Base-by-base conservation (phyloP, 1,140 invertebrate genomes). In the Panagrolaimus sp. region DNA sequence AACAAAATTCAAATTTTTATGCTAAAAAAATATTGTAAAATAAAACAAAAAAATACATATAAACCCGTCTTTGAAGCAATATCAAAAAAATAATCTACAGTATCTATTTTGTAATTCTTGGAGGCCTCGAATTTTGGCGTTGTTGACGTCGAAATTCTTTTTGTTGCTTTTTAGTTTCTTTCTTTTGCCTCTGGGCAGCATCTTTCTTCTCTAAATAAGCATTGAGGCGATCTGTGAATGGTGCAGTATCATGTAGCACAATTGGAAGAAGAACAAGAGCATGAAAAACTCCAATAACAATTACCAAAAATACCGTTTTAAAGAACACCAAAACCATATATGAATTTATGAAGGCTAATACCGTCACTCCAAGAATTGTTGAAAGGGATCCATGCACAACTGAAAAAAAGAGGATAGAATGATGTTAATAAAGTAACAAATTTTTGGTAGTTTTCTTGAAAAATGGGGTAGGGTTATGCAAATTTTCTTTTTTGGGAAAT, bases 311-410 rank as follows among this genome's bases (percentile, higher is more conserved):
- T 72, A 86, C 84, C 1, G 86, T 85, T 77, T 84, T 85, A 72
- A 86, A 86, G 79, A 86, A 86, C 17, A 84, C 78, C 0, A 84
- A 71, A 17, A 84, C 77, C 78, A 80, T 78, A 73, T 80, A 96
- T 95, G 93, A 96, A 65, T 92, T 90, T 0, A 93, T 93, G 44
- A 95, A 85, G 2, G 93, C 86, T 0, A 98, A 84, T 0, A 93
- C 91, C 0, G 91, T 85, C 8, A 96, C 90, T 63, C 94, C 94
- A 0, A 97, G 84, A 32, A 97, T 91, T 0, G 94, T 96, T 8
- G 92, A 96, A 0, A 91, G 86, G 0, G 93, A 92, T 15, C 94
- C 94, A 48, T 82, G 80, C 24, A 82, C 74, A 69, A 82, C 79
- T 81, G 48, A 72, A 82, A 55, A 32, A 4, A 32, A 5, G 43